Percentiles rank a stretch among this genome's conserved stretches.
Conservation (phyloP, 2,113 vertebrate species). For the Dolichallabes microphthalmus region DNA sequence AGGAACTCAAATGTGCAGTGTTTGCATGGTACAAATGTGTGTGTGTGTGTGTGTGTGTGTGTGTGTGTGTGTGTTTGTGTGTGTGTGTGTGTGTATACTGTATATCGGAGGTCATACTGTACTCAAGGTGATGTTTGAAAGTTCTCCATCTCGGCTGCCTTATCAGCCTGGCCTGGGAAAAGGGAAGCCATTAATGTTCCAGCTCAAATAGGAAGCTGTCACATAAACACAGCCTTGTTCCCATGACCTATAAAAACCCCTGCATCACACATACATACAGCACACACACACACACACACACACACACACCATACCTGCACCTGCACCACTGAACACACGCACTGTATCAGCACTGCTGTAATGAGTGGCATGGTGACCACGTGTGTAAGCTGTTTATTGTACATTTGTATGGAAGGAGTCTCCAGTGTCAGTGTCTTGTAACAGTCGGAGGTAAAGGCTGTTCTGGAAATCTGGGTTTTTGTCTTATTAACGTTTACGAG, state of each 20-base stretch:
- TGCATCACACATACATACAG: neutral
- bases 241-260: constrained; percentile 64
- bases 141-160: constrained; percentile 35
- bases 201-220: constrained; percentile 72
- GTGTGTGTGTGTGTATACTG: constrained; percentile 31
- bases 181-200: constrained; percentile 74
- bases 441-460: neutral
- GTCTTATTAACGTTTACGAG: neutral
- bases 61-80: constrained; percentile 32
- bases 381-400: neutral
- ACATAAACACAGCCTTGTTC: constrained; percentile 71
- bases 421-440: neutral
- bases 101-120: constrained; percentile 27
- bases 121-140: constrained; percentile 28
- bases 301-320: neutral
- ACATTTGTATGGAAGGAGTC: neutral
- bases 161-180: constrained; percentile 70
- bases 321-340: neutral
- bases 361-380: neutral
- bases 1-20: constrained; percentile 17
- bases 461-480: neutral
- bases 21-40: neutral
- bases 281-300: neutral
- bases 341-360: neutral
- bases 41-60: constrained; percentile 4